A percentile compares a stretch with the other conserved stretches of the same genome.
Evolutionary conservation across 2,888 invertebrate species (phyloP).

Genomic region (Dasysyrphus tricinctus): DNA sequence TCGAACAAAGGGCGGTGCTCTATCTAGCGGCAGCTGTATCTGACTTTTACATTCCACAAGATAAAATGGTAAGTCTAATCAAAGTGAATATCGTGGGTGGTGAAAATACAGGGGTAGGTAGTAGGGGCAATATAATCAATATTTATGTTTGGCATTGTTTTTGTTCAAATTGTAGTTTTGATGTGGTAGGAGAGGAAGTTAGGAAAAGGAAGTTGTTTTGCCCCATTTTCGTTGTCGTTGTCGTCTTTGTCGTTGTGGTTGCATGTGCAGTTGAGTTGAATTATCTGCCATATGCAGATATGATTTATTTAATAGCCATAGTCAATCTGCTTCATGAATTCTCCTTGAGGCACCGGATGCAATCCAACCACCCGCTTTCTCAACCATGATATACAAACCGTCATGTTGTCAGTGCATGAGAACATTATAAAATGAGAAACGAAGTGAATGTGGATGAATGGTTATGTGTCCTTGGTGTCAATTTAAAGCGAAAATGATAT

Average conservation of each 20-base stretch:
- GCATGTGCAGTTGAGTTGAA: slow-evolving; percentile 21
- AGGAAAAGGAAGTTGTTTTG: slow-evolving; percentile 1
- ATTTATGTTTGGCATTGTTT: slow-evolving; percentile 25
- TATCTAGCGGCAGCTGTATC: slow-evolving; percentile 99
- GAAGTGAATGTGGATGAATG: slow-evolving; percentile 26
- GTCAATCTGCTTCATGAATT: slow-evolving; percentile 37
- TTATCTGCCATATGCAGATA: slow-evolving; percentile 38
- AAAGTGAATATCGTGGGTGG: slow-evolving; percentile 8
- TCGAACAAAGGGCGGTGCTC: slow-evolving; percentile 89
- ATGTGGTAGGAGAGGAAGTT: background rate
- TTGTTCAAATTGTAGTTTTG: background rate
- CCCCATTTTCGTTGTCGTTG: background rate
- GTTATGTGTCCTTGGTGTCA: slow-evolving; percentile 50
- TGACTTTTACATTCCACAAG: slow-evolving; percentile 98
- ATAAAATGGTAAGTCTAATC: slow-evolving; percentile 90
- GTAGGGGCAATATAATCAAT: slow-evolving; percentile 24
- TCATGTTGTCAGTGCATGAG: slow-evolving; percentile 16
- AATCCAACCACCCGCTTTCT: slow-evolving; percentile 15
- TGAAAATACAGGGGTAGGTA: background rate
- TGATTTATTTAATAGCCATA: slow-evolving; percentile 57
- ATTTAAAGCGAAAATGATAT: slow-evolving; percentile 48
- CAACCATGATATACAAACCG: slow-evolving; percentile 8
- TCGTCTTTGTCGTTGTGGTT: slow-evolving; percentile 9
- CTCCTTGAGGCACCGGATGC: slow-evolving; percentile 29
- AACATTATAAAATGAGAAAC: slow-evolving; percentile 7